These are phyloP conservation scores for Muscicapa adusta DNA, from an alignment of 2,113 vertebrate species.

Conservation along the genomic window DNA sequence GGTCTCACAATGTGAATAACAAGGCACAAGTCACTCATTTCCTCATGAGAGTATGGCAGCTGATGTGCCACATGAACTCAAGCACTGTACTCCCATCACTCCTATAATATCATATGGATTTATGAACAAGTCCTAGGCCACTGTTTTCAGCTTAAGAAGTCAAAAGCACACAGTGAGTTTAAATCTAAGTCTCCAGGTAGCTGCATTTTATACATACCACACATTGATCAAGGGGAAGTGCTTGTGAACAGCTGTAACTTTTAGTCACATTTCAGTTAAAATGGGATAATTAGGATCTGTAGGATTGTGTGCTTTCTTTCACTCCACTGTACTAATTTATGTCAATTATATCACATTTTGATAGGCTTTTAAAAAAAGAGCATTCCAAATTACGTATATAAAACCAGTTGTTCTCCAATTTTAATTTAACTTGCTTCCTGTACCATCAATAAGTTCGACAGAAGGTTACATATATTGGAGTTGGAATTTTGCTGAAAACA, in stretches of 20 bases:
- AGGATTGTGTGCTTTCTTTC: background rate
- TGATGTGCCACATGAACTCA: background rate
- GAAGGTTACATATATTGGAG: background rate
- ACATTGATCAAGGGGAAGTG: background rate
- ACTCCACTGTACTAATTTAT: background rate
- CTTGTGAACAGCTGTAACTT: background rate
- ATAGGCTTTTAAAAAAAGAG: background rate
- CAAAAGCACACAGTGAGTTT: background rate
- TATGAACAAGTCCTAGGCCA: background rate
- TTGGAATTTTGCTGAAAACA: background rate
- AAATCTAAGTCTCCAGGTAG: background rate
- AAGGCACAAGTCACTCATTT: background rate
- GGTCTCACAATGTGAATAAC: background rate
- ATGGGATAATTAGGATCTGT: background rate
- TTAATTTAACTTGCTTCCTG: background rate
- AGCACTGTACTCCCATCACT: background rate
- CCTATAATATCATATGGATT: background rate
- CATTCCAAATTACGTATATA: background rate
- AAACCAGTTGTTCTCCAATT: background rate
- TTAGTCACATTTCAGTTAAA: background rate
- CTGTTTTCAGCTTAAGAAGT: background rate
- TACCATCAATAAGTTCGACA: background rate
- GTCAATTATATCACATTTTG: background rate
- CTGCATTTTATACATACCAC: background rate
- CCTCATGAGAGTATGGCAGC: background rate